Conservation (phyloP, 2,113 vertebrate species). For the Mormyrus iriodes region DNA sequence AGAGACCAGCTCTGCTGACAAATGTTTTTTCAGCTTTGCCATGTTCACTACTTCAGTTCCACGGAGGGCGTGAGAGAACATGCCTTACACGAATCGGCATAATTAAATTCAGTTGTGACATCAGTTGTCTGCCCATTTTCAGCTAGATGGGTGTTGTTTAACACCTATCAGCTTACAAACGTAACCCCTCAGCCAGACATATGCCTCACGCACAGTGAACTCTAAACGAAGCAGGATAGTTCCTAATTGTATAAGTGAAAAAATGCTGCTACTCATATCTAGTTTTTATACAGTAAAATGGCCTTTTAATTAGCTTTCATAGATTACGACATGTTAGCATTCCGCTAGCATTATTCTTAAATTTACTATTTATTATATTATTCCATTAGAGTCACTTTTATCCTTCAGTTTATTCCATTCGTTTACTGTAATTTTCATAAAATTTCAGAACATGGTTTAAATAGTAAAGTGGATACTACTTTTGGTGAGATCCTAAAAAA, state of each 20-base stretch:
- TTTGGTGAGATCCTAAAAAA: neutral
- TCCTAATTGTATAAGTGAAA: neutral
- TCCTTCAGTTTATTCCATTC: neutral
- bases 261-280: neutral
- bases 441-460: neutral
- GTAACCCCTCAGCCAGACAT: neutral
- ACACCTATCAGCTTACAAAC: conserved; percentile 6
- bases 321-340: neutral
- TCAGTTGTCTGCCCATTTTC: neutral
- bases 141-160: neutral
- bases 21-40: conserved; percentile 9
- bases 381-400: neutral
- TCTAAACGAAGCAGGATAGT: neutral
- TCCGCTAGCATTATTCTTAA: neutral
- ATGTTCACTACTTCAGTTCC: neutral
- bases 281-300: neutral
- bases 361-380: neutral
- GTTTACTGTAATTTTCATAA: neutral
- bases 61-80: neutral
- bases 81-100: neutral
- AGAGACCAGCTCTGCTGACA: conserved; percentile 29
- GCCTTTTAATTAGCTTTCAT: neutral
- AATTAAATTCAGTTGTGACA: conserved; percentile 6
- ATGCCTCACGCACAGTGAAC: neutral
- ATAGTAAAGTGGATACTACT: neutral